Evolutionary conservation across 2,113 vertebrate genomes (phyloP).

Genomic region (Erpornis zantholeuca): DNA sequence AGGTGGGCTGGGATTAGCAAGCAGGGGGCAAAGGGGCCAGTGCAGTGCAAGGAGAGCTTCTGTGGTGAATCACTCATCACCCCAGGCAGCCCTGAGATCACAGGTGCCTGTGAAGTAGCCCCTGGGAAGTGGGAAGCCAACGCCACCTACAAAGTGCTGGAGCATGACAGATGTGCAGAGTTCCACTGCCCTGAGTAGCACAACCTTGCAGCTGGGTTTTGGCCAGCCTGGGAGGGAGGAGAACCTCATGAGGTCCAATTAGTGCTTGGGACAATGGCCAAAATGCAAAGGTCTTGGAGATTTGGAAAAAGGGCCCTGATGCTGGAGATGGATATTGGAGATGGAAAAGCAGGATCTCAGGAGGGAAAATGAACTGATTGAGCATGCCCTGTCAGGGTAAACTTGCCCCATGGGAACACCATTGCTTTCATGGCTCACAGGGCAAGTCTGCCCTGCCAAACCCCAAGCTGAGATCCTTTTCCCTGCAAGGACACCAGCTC

Average conservation of each 20-base stretch:
- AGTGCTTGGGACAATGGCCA: neutral
- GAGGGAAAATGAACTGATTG: neutral
- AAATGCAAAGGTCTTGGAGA: neutral
- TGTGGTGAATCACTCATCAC: neutral
- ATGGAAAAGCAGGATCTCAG: neutral
- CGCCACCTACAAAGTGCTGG: neutral
- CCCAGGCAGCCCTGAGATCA: neutral
- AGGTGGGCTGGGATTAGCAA: neutral
- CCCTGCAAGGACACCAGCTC: neutral
- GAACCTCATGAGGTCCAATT: neutral
- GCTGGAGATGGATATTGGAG: neutral
- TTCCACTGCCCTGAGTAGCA: neutral
- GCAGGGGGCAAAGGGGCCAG: neutral
- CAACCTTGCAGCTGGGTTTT: neutral
- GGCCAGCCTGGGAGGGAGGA: neutral
- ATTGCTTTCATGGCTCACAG: neutral
- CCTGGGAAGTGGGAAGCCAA: neutral
- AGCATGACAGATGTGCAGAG: neutral
- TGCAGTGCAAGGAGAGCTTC: neutral
- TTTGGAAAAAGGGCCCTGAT: neutral
- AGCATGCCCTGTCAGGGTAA: neutral
- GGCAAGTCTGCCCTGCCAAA: neutral
- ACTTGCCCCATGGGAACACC: rapidly evolving
- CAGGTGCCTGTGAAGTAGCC: neutral
- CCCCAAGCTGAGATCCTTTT: neutral